These are phyloP conservation scores for Drosophila cyrtoloma DNA, from an alignment of 2,888 invertebrate genomes.

Conservation along the genomic window DNA sequence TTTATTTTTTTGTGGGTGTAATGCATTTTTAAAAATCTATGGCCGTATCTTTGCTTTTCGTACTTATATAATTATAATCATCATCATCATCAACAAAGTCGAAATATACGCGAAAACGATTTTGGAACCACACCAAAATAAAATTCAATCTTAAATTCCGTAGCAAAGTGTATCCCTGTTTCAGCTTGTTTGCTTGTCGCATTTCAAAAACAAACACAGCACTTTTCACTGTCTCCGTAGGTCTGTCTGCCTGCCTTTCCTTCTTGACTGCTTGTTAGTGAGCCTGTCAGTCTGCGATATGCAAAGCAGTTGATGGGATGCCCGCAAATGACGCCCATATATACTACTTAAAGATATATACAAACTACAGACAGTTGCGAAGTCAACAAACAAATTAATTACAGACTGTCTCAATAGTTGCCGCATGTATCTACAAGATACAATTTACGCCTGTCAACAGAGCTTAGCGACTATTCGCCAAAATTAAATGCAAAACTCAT, in stretches of 20 bases:
- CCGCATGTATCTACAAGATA: conserved; percentile 59
- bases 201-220: conserved; percentile 57
- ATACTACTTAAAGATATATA: conserved; percentile 50
- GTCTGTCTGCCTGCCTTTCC: not conserved
- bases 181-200: conserved; percentile 30
- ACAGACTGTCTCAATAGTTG: conserved; percentile 78
- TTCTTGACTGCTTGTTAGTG: conserved; percentile 11
- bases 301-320: conserved; percentile 70
- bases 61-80: not conserved
- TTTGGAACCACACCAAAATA: conserved; percentile 3
- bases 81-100: not conserved
- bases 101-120: conserved; percentile 17
- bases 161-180: conserved; percentile 30
- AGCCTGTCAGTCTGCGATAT: conserved; percentile 49
- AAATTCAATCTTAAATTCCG: conserved; percentile 29
- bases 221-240: conserved; percentile 29
- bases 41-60: not conserved
- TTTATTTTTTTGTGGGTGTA: too few relatives aligned
- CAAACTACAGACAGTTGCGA: conserved; percentile 62
- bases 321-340: conserved; percentile 68
- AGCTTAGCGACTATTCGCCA: conserved; percentile 65
- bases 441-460: conserved; percentile 71
- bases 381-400: conserved; percentile 81
- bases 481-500: conserved; percentile 81
- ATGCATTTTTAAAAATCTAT: not conserved